Evolutionary conservation across 1,140 invertebrate species (phyloP).

Genomic region (Trypoxylus dichotomus): DNA sequence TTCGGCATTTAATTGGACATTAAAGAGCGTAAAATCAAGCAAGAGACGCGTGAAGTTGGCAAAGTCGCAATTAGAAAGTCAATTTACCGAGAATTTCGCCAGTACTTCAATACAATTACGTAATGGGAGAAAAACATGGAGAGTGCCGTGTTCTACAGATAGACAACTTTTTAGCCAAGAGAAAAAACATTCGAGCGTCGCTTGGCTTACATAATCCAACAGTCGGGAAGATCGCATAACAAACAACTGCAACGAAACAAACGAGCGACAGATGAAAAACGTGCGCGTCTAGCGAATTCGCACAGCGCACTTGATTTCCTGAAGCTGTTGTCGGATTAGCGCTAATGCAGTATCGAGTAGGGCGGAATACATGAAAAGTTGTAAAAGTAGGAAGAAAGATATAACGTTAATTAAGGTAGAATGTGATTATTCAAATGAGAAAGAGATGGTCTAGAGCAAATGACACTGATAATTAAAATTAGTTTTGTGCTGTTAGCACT

Average conservation of each 20-base stretch:
- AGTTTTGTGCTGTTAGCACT: neutral
- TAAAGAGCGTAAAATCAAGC: slow-evolving; percentile 6
- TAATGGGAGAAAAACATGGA: neutral
- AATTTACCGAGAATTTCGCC: neutral
- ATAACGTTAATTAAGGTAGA: neutral
- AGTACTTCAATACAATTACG: neutral
- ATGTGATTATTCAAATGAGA: neutral
- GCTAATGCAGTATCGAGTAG: neutral
- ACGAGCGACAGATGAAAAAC: neutral
- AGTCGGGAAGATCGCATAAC: neutral
- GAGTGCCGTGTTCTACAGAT: neutral
- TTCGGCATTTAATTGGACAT: neutral
- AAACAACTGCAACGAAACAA: neutral
- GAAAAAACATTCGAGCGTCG: neutral
- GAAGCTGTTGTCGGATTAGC: neutral
- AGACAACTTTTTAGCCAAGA: neutral
- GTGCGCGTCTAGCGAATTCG: neutral
- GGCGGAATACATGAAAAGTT: neutral
- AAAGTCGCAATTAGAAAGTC: neutral
- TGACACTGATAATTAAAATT: neutral
- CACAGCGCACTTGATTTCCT: neutral
- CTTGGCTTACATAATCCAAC: neutral
- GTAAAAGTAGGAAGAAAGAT: neutral
- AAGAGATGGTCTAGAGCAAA: neutral
- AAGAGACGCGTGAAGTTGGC: neutral